Evolutionary conservation across 2,888 invertebrate species (phyloP).

Genomic region (Ormyrus pomaceus): DNA sequence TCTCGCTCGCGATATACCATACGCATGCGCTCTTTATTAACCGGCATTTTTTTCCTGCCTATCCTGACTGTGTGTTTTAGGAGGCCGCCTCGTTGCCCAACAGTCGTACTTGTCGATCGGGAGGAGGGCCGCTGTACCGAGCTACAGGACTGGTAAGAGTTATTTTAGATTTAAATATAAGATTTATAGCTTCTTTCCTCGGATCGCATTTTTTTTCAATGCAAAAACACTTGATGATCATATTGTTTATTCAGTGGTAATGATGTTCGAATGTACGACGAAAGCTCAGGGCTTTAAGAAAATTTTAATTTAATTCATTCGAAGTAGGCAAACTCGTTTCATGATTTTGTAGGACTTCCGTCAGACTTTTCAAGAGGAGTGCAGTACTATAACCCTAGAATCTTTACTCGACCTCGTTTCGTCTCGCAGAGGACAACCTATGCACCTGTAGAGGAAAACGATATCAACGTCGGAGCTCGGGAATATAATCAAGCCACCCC

Average conservation of each 20-base stretch:
- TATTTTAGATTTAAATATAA: too few relatives aligned
- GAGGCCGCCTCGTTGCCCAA: slow-evolving; percentile 67
- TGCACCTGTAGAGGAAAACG: slow-evolving; percentile 27
- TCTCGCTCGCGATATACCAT: too few relatives aligned
- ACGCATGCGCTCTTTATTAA: background rate
- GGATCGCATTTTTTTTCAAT: too few relatives aligned
- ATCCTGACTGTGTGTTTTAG: slow-evolving; percentile 55
- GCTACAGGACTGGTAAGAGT: slow-evolving; percentile 15
- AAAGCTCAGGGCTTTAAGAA: too few relatives aligned
- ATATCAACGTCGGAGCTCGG: slow-evolving; percentile 11
- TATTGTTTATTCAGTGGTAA: too few relatives aligned
- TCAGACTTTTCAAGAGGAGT: background rate
- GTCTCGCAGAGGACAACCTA: slow-evolving; percentile 20
- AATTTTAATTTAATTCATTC: too few relatives aligned
- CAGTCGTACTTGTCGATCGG: slow-evolving; percentile 69
- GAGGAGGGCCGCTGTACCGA: slow-evolving; percentile 57
- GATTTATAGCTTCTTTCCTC: too few relatives aligned
- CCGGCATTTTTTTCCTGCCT: background rate
- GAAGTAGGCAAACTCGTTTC: too few relatives aligned
- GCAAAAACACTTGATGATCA: too few relatives aligned
- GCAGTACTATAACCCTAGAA: background rate
- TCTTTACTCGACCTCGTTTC: background rate
- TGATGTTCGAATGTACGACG: too few relatives aligned
- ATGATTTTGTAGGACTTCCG: slow-evolving; percentile 7
- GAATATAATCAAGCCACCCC: slow-evolving; percentile 64